These are phyloP conservation scores for Xestia rhomboidea DNA, from an alignment of 2,888 invertebrate species.

Conservation along the genomic window DNA sequence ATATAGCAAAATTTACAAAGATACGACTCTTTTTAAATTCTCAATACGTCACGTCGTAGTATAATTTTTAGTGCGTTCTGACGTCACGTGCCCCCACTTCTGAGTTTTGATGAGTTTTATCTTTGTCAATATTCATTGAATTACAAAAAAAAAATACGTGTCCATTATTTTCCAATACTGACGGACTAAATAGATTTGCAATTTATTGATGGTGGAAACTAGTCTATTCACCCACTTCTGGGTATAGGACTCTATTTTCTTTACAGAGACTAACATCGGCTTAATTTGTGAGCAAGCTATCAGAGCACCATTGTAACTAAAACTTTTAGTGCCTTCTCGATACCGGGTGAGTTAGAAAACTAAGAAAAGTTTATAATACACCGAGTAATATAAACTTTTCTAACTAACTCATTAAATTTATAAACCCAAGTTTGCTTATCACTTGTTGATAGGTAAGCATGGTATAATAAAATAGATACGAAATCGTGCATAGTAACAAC, in stretches of 20 bases:
- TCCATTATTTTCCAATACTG: too few relatives aligned
- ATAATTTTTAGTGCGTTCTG: too few relatives aligned
- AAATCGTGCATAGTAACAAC: not conserved
- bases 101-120: too few relatives aligned
- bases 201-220: too few relatives aligned
- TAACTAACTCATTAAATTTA: slow-evolving; percentile 23
- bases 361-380: slow-evolving; percentile 8
- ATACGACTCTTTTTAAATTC: too few relatives aligned
- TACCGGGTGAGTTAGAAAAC: slow-evolving; percentile 5
- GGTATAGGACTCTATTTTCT: not conserved
- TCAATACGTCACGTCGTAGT: too few relatives aligned
- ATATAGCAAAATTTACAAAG: too few relatives aligned
- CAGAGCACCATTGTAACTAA: slow-evolving; percentile 13
- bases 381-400: slow-evolving; percentile 23
- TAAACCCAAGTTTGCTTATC: slow-evolving; percentile 8
- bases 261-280: not conserved
- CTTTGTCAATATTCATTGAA: too few relatives aligned
- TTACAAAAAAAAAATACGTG: too few relatives aligned
- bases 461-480: not conserved
- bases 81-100: too few relatives aligned
- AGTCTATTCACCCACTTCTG: not conserved
- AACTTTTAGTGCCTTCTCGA: slow-evolving; percentile 31
- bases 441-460: not conserved
- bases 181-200: too few relatives aligned
- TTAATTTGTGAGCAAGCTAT: slow-evolving; percentile 20